Evolutionary conservation across 2,113 vertebrate genomes (phyloP).

Genomic region (Cyanistes caeruleus): DNA sequence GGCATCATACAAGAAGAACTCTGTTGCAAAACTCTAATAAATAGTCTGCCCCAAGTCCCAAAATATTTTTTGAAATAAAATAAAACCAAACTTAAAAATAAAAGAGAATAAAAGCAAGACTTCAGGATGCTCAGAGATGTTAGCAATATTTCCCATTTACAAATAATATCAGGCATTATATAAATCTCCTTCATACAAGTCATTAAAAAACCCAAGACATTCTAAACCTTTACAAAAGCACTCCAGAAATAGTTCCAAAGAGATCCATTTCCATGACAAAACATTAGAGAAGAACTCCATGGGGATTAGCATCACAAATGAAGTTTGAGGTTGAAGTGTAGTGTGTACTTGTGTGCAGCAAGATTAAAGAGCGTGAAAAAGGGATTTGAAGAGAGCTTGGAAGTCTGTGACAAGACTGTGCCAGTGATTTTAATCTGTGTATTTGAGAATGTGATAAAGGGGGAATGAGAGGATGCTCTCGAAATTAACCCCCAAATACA

Average conservation of each 20-base stretch:
- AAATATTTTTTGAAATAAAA: constrained; percentile 76
- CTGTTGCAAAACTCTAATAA: constrained; percentile 89
- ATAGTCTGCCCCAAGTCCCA: constrained; percentile 84
- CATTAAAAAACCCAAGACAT: constrained; percentile 73
- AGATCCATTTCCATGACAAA: constrained; percentile 72
- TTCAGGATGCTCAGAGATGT: constrained; percentile 77
- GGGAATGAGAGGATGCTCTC: background rate
- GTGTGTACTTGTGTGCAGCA: constrained; percentile 29
- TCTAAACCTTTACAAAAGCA: constrained; percentile 74
- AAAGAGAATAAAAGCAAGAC: constrained; percentile 74
- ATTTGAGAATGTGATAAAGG: background rate
- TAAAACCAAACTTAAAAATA: constrained; percentile 73
- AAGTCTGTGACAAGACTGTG: constrained; percentile 30
- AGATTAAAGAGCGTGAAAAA: constrained; percentile 49
- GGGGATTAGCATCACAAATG: constrained; percentile 71
- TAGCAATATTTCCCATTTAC: constrained; percentile 80
- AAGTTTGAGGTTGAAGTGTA: constrained; percentile 68
- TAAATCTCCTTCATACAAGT: constrained; percentile 82
- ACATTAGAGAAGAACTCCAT: constrained; percentile 58
- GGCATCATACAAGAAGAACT: constrained; percentile 87
- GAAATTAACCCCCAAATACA: background rate
- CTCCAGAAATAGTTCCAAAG: constrained; percentile 73
- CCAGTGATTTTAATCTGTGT: background rate
- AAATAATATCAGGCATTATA: constrained; percentile 81
- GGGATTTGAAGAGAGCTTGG: background rate